phyloP scores from a whole-genome alignment of 2,113 vertebrate species.

The Rhadina sibilatrix region DNA sequence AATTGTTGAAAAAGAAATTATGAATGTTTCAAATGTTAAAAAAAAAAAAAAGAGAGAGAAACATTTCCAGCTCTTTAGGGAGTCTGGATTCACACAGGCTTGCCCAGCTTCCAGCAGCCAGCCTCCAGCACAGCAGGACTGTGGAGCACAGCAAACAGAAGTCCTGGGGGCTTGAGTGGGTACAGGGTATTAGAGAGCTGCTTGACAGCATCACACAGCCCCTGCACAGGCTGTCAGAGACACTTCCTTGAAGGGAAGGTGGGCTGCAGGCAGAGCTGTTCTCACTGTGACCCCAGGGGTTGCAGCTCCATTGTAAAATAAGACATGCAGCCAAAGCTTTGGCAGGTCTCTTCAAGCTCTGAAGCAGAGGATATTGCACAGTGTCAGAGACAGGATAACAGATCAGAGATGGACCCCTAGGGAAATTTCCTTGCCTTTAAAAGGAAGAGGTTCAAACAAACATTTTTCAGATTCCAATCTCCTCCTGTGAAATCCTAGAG shows the following conservation, averaged over 20 bases:
- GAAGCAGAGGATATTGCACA: constrained; percentile 29
- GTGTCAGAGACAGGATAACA: constrained; percentile 36
- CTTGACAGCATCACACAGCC: not conserved
- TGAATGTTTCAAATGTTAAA: not conserved
- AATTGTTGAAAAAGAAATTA: not conserved
- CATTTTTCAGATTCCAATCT: constrained; percentile 63
- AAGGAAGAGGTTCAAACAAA: constrained; percentile 67
- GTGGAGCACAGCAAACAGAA: not conserved
- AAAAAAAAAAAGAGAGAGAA: not conserved
- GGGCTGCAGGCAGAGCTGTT: not conserved
- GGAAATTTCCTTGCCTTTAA: constrained; percentile 53
- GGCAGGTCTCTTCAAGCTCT: constrained; percentile 45
- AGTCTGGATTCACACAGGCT: not conserved
- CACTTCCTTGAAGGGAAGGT: not conserved
- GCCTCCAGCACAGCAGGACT: not conserved
- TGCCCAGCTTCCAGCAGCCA: not conserved
- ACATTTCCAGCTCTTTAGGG: not conserved
- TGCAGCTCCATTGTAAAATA: not conserved
- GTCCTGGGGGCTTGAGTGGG: not conserved
- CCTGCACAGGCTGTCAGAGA: not conserved
- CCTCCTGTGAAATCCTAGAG: constrained; percentile 57
- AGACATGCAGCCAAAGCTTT: not conserved
- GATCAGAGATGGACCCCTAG: constrained; percentile 54
- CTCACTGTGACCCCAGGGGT: not conserved
- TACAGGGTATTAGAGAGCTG: not conserved